Evolutionary conservation across 2,797 vertebrate genomes (phyloP), one percentile per base, ranked within the genome.

Genomic region (Pipistrellus nathusii): DNA sequence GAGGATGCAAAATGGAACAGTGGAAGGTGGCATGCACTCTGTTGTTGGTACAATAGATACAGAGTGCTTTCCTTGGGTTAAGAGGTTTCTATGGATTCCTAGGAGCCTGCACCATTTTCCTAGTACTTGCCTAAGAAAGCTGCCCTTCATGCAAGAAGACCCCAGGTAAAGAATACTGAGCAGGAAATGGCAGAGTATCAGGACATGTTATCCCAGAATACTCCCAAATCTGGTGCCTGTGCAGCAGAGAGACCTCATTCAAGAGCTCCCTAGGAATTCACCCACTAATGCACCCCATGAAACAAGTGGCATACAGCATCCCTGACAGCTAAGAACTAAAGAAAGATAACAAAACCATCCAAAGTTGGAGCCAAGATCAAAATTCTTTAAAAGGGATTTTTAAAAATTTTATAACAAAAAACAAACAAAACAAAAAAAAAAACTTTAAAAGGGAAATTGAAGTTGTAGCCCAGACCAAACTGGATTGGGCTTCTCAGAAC

Each of bases 401-500:
- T 3, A 62, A 59, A 62, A 14, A 27, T 0, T 27, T 59, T 59
- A 13, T 59, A 30, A 62, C 11, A 44, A 35, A 35, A 35, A 35
- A 44, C 13, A 62, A 30, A 30, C n/a, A n/a, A n/a, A n/a, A n/a
- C n/a, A n/a, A n/a, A 59, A 27, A 27, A 41, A 18, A 38, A 68
- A 59, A 0, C 21, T 85, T 81, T 64, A 41, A 81, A 92, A 82
- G 17, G 11, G 23, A 93, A 85, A 90, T 87, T 55, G 18, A 69
- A 57, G 77, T 13, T 44, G 4, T 32, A 81, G n/a, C 62, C 21
- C 35, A 25, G 18, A 90, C 32, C 72, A 85, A 69, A 11, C 8
- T 25, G 3, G 17, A 44, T 12, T 85, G 41, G 8, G 8, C 13
- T 95, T 91, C 88, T 90, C 5, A 84, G 11, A 95, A 90, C 4